Conservation (phyloP, 2,113 vertebrate species). For the Empidonax alnorum region DNA sequence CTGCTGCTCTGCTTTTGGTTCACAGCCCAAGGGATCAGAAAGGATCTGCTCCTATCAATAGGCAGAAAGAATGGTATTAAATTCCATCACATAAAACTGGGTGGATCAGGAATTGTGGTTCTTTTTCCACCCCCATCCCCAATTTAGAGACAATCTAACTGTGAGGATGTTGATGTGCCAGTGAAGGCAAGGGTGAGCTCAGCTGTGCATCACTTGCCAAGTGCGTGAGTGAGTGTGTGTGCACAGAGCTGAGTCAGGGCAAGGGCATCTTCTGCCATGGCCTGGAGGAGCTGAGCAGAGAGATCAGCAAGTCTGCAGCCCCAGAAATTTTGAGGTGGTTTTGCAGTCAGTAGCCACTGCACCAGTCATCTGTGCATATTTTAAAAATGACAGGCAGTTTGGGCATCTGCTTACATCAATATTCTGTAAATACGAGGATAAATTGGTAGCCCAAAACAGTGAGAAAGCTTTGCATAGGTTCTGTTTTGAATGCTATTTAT, state of each 20-base stretch:
- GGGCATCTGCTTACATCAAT: constrained; percentile 71
- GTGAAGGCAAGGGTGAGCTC: constrained; percentile 8
- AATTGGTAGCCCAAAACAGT: constrained; percentile 66
- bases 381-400: constrained; percentile 63
- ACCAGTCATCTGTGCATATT: constrained; percentile 50
- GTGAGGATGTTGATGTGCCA: neutral
- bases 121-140: neutral
- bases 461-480: constrained; percentile 69
- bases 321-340: neutral
- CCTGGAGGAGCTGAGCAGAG: neutral
- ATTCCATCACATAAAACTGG: neutral
- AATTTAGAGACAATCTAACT: neutral
- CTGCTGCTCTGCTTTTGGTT: neutral
- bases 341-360: constrained; percentile 30
- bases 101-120: neutral
- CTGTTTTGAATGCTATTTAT: constrained; percentile 73
- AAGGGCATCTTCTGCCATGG: neutral
- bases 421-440: constrained; percentile 70
- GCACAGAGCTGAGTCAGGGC: neutral
- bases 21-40: neutral
- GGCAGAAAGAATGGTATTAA: neutral
- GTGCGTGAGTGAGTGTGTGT: neutral
- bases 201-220: neutral
- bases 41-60: neutral
- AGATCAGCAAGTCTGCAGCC: neutral